A percentile compares a stretch with the other conserved stretches of the same genome.
Evolutionary conservation across 2,888 invertebrate species (phyloP).

Genomic region (Hartigia nigra): DNA sequence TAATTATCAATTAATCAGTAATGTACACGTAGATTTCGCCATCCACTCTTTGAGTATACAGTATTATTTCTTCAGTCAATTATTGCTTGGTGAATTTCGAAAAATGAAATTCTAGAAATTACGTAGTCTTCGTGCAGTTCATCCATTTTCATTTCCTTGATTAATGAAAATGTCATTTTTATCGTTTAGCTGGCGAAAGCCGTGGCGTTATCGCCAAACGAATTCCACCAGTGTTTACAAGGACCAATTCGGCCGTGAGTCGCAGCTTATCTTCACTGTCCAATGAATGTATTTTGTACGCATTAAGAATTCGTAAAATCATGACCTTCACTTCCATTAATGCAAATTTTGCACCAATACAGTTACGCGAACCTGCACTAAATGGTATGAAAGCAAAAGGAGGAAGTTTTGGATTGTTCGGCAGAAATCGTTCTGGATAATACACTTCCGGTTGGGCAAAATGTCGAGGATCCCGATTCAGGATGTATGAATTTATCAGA

Average conservation of each 20-base stretch:
- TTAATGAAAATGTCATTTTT: background rate
- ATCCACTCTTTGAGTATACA: background rate
- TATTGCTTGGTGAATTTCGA: background rate
- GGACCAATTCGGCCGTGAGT: slow-evolving; percentile 66
- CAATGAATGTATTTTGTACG: slow-evolving; percentile 62
- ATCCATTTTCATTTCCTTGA: background rate
- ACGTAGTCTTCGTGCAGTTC: background rate
- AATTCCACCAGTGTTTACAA: slow-evolving; percentile 54
- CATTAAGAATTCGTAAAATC: slow-evolving; percentile 62
- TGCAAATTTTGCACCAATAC: slow-evolving; percentile 63
- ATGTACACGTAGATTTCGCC: background rate
- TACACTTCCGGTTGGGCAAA: slow-evolving; percentile 68
- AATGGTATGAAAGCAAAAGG: slow-evolving; percentile 65
- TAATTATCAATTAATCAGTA: background rate
- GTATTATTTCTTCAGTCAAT: background rate
- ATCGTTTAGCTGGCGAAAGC: background rate
- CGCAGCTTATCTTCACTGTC: slow-evolving; percentile 63
- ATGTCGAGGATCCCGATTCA: slow-evolving; percentile 67
- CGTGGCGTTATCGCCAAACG: slow-evolving; percentile 45
- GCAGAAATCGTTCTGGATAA: slow-evolving; percentile 69
- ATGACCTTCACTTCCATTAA: slow-evolving; percentile 62
- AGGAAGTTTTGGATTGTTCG: slow-evolving; percentile 60
- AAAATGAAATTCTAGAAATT: background rate
- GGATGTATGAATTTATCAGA: slow-evolving; percentile 56
- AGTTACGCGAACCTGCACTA: slow-evolving; percentile 66